Evolutionary conservation across 2,797 vertebrate genomes (phyloP), one percentile per base, ranked within the genome.

Genomic region (Acanthiza pusilla): DNA sequence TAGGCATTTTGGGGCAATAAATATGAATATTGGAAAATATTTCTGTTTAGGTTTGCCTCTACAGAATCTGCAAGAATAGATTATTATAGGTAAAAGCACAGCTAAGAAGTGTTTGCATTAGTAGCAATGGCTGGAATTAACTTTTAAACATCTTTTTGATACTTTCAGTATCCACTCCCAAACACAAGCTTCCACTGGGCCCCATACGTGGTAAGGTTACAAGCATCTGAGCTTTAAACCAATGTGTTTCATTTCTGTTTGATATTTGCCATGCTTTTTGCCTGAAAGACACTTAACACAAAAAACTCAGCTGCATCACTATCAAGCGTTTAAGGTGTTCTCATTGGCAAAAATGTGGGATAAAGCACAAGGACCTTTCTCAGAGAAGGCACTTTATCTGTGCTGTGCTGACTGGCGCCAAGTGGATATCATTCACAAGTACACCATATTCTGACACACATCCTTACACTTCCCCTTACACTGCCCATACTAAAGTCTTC

Each of bases 401-500:
- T 48, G 55, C 71, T 81, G 26, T 10, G 17, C 51, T 55, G 57
- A 61, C 63, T 70, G 34, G 17, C 11, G 62, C 74, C 42, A 82
- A 90, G 71, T 55, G 40, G 32, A 84, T 91, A 93, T 89, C 67
- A 91, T 73, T 92, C 89, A 87, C 77, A 60, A 66, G 77, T 70
- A 94, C 77, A 45, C 36, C 51, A 30, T 23, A 87, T 91, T 72
- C 71, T 70, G 81, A 89, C 89, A 93, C 60, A 60, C 58, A 25
- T 29, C 47, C 51, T 38, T 11, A 42, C 70, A 74, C 36, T 21
- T 50, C 38, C 51, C 58, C 36, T 61, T 63, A 45, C 1, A 2
- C 42, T 67, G 45, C 29, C 66, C 66, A 43, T 26, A 75, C 9
- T 17, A 6, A 22, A 45, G 11, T 47, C 42, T 50, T 50, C 77